Conservation (phyloP, 2,888 invertebrate genomes). For the Linnaemya tessellans region DNA sequence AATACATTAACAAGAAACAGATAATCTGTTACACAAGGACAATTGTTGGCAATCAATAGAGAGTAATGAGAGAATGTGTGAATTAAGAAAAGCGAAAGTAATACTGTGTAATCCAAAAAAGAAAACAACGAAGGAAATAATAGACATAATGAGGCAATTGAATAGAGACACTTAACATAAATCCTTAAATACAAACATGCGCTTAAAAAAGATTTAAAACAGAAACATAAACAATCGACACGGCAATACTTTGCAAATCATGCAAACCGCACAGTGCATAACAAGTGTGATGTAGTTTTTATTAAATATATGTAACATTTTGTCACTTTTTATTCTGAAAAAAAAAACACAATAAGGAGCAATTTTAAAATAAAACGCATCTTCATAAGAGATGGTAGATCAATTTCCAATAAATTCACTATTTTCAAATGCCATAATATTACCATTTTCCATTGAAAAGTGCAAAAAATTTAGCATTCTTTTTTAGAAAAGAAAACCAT, state of each 20-base stretch:
- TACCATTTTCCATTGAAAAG: no score
- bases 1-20: slow-evolving; percentile 13
- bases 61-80: slow-evolving; percentile 54
- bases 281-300: not conserved
- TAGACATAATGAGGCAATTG: slow-evolving; percentile 62
- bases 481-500: no score
- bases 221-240: not conserved
- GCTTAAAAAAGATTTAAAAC: not conserved
- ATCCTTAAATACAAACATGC: slow-evolving; percentile 42
- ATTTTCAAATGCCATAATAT: no score
- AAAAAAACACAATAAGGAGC: no score
- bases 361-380: no score
- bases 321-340: no score
- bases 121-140: slow-evolving; percentile 19
- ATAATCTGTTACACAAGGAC: slow-evolving; percentile 67
- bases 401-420: no score
- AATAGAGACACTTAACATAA: slow-evolving; percentile 54
- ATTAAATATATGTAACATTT: no score
- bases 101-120: slow-evolving; percentile 49
- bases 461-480: no score
- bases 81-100: slow-evolving; percentile 52
- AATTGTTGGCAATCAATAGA: slow-evolving; percentile 66
- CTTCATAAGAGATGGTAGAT: no score
- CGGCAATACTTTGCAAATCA: not conserved
- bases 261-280: not conserved